phyloP scores from a whole-genome alignment of 1,140 invertebrate species.

The Sipha flava region DNA sequence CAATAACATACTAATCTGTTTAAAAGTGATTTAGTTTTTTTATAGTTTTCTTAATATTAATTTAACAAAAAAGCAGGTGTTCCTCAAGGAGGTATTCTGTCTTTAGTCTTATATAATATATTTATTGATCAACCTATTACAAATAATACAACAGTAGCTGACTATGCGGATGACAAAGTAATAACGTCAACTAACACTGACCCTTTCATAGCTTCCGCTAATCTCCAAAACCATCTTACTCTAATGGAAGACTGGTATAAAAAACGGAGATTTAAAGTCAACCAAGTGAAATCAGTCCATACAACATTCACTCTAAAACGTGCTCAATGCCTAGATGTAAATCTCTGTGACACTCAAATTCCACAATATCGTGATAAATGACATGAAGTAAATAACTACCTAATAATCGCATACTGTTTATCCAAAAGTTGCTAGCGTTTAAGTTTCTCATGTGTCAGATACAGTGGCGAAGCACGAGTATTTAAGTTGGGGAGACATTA shows the following conservation, averaged over 20 bases:
- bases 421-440: no score
- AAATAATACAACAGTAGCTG: background rate
- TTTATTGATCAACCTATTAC: background rate
- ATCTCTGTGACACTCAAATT: background rate
- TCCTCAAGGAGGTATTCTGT: background rate
- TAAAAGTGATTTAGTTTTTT: no score
- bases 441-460: no score
- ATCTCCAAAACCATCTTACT: constrained; percentile 35
- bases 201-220: constrained; percentile 31
- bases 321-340: background rate
- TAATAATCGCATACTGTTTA: no score
- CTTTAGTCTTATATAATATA: background rate
- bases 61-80: constrained; percentile 23
- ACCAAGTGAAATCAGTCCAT: constrained; percentile 38
- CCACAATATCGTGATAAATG: no score
- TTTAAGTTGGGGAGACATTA: no score
- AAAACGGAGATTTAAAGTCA: constrained; percentile 39
- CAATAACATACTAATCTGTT: no score
- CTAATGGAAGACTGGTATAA: constrained; percentile 35
- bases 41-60: no score
- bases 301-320: constrained; percentile 39
- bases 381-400: no score
- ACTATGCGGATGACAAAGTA: no score
- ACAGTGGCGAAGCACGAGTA: no score
- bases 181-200: background rate